These are phyloP conservation scores for Pseudorasbora parva DNA, from an alignment of 2,113 vertebrate genomes.

Conservation along the genomic window DNA sequence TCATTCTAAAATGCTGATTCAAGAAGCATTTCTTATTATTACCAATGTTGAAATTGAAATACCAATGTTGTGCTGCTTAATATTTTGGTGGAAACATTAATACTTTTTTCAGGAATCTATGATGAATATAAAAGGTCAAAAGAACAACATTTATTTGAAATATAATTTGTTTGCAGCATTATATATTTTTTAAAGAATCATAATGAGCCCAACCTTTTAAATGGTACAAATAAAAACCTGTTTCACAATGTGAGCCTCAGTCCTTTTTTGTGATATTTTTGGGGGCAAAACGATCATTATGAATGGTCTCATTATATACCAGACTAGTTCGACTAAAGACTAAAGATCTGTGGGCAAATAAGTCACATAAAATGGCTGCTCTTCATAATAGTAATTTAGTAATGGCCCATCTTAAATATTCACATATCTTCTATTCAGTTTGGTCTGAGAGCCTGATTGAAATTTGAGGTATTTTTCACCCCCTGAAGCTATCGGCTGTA, in stretches of 20 bases:
- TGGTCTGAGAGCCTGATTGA: conserved; percentile 15
- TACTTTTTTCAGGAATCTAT: neutral
- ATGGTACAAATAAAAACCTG: no score
- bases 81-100: neutral
- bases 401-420: conserved; percentile 6
- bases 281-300: neutral
- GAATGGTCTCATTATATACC: neutral
- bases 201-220: no score
- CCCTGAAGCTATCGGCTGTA: neutral
- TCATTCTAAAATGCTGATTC: neutral
- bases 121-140: neutral
- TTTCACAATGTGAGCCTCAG: neutral
- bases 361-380: neutral
- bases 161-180: neutral
- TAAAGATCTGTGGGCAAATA: neutral
- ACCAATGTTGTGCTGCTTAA: neutral
- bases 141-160: neutral
- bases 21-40: no score
- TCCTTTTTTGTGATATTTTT: neutral
- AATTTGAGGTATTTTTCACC: neutral
- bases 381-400: conserved; percentile 22
- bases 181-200: no score
- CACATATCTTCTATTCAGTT: conserved; percentile 2
- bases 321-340: neutral
- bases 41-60: neutral